These are phyloP conservation scores for Forbesichthys agassizii DNA, from an alignment of 2,113 vertebrate genomes.

Conservation along the genomic window DNA sequence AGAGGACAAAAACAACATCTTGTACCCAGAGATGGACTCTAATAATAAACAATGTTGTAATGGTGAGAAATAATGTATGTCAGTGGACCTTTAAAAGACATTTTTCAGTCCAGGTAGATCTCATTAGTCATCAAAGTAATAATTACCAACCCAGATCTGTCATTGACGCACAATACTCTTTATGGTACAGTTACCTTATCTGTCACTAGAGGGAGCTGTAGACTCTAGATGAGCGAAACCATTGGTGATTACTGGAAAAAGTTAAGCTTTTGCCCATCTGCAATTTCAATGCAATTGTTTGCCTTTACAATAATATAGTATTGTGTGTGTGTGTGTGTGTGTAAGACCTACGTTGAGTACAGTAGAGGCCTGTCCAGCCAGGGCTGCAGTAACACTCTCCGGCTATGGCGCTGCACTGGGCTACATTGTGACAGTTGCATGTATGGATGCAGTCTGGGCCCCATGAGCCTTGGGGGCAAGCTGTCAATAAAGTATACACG, in stretches of 20 bases:
- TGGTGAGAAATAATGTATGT: no score
- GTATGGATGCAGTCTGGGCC: slow-evolving; percentile 91
- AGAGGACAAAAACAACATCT: no score
- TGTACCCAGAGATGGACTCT: no score
- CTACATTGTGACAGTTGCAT: slow-evolving; percentile 92
- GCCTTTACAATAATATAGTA: background rate
- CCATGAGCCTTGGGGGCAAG: slow-evolving; percentile 87
- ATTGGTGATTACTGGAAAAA: no score
- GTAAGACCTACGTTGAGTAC: slow-evolving; percentile 84
- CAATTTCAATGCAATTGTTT: no score
- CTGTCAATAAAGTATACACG: slow-evolving; percentile 59
- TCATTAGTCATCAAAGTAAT: no score
- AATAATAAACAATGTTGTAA: no score
- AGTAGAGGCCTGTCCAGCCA: slow-evolving; percentile 91
- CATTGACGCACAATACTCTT: background rate
- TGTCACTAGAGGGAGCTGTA: slow-evolving; percentile 53
- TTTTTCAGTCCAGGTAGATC: no score
- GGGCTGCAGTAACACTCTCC: slow-evolving; percentile 86
- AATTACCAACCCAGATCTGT: background rate
- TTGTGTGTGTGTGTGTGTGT: slow-evolving; percentile 21
- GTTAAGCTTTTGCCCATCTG: no score
- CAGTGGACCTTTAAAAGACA: no score
- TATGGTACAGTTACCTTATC: slow-evolving; percentile 3
- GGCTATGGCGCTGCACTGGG: slow-evolving; percentile 82
- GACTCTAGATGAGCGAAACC: slow-evolving; percentile 7